Evolutionary conservation across 2,888 invertebrate genomes (phyloP).

Genomic region (Glyphotaelius pellucidus): DNA sequence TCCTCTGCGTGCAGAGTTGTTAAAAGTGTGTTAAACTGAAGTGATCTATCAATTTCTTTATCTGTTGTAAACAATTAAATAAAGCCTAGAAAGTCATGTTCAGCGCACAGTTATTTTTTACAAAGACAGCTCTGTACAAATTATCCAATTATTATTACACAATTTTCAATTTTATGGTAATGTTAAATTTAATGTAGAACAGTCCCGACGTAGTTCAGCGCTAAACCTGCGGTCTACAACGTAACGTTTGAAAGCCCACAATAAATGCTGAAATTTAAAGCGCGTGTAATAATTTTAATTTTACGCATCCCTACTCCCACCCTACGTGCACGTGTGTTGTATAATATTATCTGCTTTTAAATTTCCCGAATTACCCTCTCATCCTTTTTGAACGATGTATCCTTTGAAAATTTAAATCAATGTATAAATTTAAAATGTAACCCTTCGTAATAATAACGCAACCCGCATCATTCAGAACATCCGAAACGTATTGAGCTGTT

Average conservation of each 20-base stretch:
- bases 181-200: no score
- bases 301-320: slow-evolving; percentile 13
- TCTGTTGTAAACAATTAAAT: no score
- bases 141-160: no score
- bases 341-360: neutral
- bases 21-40: no score
- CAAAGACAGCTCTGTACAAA: no score
- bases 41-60: no score
- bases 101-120: no score
- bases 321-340: neutral
- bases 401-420: slow-evolving; percentile 22
- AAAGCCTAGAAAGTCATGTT: no score
- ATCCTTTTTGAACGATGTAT: neutral
- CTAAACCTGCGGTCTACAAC: neutral
- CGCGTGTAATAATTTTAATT: slow-evolving; percentile 24
- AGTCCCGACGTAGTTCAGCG: no score
- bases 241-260: neutral
- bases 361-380: neutral
- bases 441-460: neutral
- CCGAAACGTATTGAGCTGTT: slow-evolving; percentile 49
- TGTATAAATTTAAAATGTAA: slow-evolving; percentile 32
- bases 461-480: slow-evolving; percentile 54
- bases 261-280: neutral
- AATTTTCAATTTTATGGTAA: neutral
- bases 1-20: no score